A percentile compares a stretch with the other conserved stretches of the same genome.
phyloP scores from a whole-genome alignment of 2,113 vertebrate species.

The Xiphophorus hellerii region DNA sequence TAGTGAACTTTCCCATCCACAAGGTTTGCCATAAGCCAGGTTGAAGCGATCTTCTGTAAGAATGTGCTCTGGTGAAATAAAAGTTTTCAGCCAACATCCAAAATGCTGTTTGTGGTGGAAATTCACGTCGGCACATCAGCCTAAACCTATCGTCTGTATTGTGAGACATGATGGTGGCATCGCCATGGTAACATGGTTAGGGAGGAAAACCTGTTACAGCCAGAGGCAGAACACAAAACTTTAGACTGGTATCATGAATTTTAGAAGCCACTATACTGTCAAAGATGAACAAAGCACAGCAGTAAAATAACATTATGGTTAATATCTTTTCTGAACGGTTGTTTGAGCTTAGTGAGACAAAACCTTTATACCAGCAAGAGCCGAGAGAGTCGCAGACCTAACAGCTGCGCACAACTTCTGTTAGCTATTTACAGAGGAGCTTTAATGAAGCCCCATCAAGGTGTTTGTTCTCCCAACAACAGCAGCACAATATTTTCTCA shows the following conservation, averaged over 20 bases:
- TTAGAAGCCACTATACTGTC: background rate
- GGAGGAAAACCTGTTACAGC: background rate
- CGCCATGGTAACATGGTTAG: background rate
- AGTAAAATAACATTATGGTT: background rate
- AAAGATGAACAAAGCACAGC: too few species aligned
- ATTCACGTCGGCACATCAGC: background rate
- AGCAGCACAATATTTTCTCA: conserved; percentile 32
- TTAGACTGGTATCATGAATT: background rate
- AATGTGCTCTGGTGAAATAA: background rate
- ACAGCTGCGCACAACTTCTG: conserved; percentile 55
- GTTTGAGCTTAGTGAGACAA: conserved; percentile 32
- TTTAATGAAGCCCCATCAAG: conserved; percentile 49
- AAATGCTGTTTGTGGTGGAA: background rate
- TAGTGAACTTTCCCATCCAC: too few species aligned
- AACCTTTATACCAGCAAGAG: conserved; percentile 29
- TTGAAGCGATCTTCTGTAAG: too few species aligned
- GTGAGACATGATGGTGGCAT: background rate
- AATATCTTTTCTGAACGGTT: conserved; percentile 15
- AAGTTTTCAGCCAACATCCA: background rate
- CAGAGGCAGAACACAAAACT: background rate
- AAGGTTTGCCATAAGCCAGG: too few species aligned
- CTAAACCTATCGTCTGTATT: background rate
- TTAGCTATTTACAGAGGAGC: conserved; percentile 37
- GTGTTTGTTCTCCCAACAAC: conserved; percentile 42
- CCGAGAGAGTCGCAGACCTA: conserved; percentile 29